A percentile compares a stretch with the other conserved stretches of the same genome.
Evolutionary conservation across 2,113 vertebrate species (phyloP).

Genomic region (Cheirogaleus medius): DNA sequence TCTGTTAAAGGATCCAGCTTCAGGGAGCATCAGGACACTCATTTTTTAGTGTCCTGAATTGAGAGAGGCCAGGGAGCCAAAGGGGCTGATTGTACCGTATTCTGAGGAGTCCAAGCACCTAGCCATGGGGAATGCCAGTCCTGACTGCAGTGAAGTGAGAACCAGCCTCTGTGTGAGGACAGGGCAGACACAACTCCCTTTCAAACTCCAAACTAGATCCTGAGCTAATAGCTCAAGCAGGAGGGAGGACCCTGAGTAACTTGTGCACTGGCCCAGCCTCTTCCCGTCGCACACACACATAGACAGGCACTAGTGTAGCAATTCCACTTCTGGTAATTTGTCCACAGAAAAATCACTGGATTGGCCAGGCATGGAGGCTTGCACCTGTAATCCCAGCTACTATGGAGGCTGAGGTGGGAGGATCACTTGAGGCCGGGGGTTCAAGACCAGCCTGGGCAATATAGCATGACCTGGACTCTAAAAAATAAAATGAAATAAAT

Average conservation of each 20-base stretch:
- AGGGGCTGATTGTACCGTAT: not conserved
- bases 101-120: not conserved
- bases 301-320: not conserved
- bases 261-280: too few species aligned
- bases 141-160: too few species aligned
- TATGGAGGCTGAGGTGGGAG: not conserved
- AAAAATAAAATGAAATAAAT: too few species aligned
- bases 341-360: not conserved
- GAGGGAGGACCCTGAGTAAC: not conserved
- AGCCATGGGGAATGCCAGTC: rapidly evolving
- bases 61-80: not conserved
- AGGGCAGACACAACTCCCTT: not conserved
- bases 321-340: not conserved
- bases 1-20: not conserved
- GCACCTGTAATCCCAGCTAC: not conserved
- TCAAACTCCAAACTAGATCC: not conserved
- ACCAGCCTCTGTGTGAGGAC: not conserved
- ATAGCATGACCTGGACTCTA: not conserved
- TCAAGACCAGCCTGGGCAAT: not conserved
- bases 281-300: not conserved
- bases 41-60: not conserved
- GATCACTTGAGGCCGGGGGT: not conserved
- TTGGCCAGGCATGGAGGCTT: not conserved
- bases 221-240: not conserved
- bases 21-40: not conserved